A percentile compares a stretch with the other conserved stretches of the same genome.
These are phyloP conservation scores for Cyanoliseus patagonus DNA, from an alignment of 2,113 vertebrate species.

Conservation along the genomic window DNA sequence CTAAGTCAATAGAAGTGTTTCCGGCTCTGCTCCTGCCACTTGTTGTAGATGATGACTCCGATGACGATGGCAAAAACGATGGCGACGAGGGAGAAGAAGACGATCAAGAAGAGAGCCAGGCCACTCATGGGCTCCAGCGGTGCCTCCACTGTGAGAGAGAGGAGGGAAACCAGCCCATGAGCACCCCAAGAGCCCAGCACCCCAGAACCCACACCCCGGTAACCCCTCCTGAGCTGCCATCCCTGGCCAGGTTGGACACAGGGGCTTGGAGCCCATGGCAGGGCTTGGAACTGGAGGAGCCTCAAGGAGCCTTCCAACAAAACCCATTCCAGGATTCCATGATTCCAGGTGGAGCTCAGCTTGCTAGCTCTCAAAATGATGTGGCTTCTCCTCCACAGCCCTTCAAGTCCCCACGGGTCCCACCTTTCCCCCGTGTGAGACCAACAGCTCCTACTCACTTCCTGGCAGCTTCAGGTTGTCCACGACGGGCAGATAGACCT, in stretches of 20 bases:
- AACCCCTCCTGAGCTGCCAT: neutral
- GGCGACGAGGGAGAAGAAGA: conserved; percentile 92
- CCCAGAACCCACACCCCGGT: neutral
- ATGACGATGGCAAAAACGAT: conserved; percentile 89
- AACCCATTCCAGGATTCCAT: neutral
- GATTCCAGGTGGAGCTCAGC: neutral
- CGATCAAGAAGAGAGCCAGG: conserved; percentile 87
- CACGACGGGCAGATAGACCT: conserved; percentile 88
- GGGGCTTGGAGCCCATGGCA: neutral
- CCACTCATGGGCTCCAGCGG: conserved; percentile 82
- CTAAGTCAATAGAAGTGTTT: conserved; percentile 92
- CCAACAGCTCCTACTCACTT: conserved; percentile 41
- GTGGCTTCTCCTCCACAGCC: accelerated
- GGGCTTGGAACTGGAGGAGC: neutral
- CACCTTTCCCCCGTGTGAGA: accelerated
- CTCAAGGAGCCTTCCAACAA: neutral
- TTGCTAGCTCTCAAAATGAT: neutral
- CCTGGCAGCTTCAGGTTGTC: conserved; percentile 89
- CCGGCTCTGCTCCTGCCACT: conserved; percentile 91
- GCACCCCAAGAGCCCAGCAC: neutral
- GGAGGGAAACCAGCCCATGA: neutral
- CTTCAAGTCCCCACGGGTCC: accelerated
- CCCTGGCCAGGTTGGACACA: neutral
- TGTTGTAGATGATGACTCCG: conserved; percentile 88
- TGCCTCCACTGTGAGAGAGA: conserved; percentile 57